phyloP scores from a whole-genome alignment of 2,113 vertebrate species.

The Dolichallabes microphthalmus region DNA sequence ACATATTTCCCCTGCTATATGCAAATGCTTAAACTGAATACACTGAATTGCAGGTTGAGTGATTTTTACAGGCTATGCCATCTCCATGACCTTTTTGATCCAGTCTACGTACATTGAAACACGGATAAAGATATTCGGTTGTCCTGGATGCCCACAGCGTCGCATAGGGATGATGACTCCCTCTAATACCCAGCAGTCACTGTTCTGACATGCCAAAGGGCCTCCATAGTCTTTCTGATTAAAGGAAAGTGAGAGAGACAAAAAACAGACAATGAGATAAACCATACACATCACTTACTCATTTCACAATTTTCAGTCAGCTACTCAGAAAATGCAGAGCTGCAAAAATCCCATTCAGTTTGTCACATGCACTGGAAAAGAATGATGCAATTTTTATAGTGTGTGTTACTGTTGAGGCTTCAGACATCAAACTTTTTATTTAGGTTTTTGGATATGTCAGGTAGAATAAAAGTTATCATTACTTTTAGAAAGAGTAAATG shows the following conservation, averaged over 20 bases:
- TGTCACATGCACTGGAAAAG: slow-evolving; percentile 18
- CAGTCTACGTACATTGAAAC: slow-evolving; percentile 91
- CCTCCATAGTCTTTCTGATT: slow-evolving; percentile 90
- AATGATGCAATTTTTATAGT: not conserved
- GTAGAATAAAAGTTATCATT: no score
- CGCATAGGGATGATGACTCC: slow-evolving; percentile 92
- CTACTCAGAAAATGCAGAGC: slow-evolving; percentile 26
- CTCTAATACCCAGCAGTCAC: slow-evolving; percentile 94
- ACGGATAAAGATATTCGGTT: slow-evolving; percentile 88
- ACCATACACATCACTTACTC: slow-evolving; percentile 21
- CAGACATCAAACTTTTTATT: no score
- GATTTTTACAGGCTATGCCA: slow-evolving; percentile 25
- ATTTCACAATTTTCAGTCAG: slow-evolving; percentile 43
- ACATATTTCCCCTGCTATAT: not conserved
- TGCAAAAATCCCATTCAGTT: not conserved
- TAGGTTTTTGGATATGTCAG: no score
- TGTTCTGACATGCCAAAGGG: slow-evolving; percentile 87
- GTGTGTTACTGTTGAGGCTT: no score
- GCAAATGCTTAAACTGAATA: not conserved
- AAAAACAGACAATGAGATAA: slow-evolving; percentile 32
- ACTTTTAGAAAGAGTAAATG: no score
- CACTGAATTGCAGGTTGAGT: no score
- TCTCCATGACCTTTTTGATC: slow-evolving; percentile 92
- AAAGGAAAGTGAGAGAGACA: slow-evolving; percentile 38
- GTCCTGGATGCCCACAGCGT: slow-evolving; percentile 82